Evolutionary conservation across 2,797 vertebrate genomes (phyloP).

Genomic region (Pseudopleuronectes americanus): DNA sequence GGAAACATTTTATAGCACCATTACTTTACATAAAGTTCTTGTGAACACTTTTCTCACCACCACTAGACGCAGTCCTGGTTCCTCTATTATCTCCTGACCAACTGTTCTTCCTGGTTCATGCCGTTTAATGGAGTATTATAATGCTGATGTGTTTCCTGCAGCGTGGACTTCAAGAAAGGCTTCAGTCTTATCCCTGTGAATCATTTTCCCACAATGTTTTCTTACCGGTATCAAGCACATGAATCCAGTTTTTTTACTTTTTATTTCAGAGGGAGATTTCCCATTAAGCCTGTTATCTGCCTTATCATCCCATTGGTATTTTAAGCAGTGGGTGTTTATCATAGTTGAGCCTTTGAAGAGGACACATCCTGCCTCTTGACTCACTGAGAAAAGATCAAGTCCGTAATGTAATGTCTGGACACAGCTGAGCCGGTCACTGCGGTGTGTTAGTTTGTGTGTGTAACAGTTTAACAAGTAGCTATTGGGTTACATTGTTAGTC

Average conservation of each 20-base stretch:
- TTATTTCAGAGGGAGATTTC: slow-evolving; percentile 50
- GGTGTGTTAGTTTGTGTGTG: slow-evolving; percentile 21
- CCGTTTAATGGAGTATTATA: slow-evolving; percentile 34
- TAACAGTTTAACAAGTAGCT: slow-evolving; percentile 19
- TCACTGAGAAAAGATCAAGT: slow-evolving; percentile 55
- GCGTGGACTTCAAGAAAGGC: slow-evolving; percentile 42
- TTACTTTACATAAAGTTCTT: not conserved
- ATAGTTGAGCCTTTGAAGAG: slow-evolving; percentile 68
- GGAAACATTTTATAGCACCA: not conserved
- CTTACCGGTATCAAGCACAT: slow-evolving; percentile 58
- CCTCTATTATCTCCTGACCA: slow-evolving; percentile 10
- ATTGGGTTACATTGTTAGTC: slow-evolving; percentile 5
- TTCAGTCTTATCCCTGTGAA: slow-evolving; percentile 54
- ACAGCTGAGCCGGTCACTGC: slow-evolving; percentile 11
- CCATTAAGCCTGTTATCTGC: slow-evolving; percentile 52
- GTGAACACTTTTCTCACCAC: not conserved
- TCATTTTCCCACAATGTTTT: slow-evolving; percentile 60
- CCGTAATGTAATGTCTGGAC: slow-evolving; percentile 52
- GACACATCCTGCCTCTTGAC: slow-evolving; percentile 66
- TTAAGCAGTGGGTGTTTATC: slow-evolving; percentile 72
- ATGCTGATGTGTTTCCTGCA: slow-evolving; percentile 39
- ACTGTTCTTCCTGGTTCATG: slow-evolving; percentile 14
- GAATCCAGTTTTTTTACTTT: slow-evolving; percentile 54
- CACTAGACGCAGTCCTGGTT: not conserved
- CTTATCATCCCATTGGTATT: slow-evolving; percentile 48